Evolutionary conservation across 1,140 invertebrate species (phyloP).

Genomic region (Stenopsyche tienmushanensis): DNA sequence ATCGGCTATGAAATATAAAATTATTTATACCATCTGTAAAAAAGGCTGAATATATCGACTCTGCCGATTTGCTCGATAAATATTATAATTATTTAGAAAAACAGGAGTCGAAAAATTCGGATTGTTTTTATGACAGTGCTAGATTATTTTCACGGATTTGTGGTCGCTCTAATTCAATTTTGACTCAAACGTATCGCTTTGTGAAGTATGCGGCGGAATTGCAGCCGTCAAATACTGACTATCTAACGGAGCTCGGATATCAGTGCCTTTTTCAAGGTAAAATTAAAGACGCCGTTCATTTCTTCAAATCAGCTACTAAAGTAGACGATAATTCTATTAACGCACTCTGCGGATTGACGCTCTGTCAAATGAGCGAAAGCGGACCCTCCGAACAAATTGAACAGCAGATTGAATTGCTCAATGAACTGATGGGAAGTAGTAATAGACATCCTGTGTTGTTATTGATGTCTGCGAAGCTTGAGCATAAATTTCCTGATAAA

Average conservation of each 20-base stretch:
- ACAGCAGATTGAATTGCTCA: conserved; percentile 84
- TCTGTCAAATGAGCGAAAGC: conserved; percentile 72
- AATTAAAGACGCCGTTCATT: conserved; percentile 74
- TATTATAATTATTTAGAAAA: conserved; percentile 68
- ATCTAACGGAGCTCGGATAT: conserved; percentile 79
- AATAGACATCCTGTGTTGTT: conserved; percentile 60
- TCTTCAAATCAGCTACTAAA: conserved; percentile 78
- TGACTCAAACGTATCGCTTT: conserved; percentile 72
- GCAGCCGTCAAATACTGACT: conserved; percentile 65
- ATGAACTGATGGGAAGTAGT: conserved; percentile 74
- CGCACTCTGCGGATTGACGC: conserved; percentile 77
- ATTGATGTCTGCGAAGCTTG: conserved; percentile 70
- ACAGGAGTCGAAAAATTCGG: conserved; percentile 73
- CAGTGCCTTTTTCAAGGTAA: conserved; percentile 72
- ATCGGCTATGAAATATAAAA: conserved; percentile 72
- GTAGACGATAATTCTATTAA: conserved; percentile 79
- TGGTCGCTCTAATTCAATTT: conserved; percentile 67
- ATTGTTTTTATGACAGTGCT: conserved; percentile 69
- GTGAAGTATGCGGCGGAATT: conserved; percentile 75
- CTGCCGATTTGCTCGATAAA: conserved; percentile 64
- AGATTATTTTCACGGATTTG: conserved; percentile 77
- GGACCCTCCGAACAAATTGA: conserved; percentile 66
- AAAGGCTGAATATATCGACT: conserved; percentile 74
- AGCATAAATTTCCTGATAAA: conserved; percentile 59
- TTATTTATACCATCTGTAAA: conserved; percentile 72